phyloP scores from a whole-genome alignment of 2,888 invertebrate genomes.

The Tipula vernalis region DNA sequence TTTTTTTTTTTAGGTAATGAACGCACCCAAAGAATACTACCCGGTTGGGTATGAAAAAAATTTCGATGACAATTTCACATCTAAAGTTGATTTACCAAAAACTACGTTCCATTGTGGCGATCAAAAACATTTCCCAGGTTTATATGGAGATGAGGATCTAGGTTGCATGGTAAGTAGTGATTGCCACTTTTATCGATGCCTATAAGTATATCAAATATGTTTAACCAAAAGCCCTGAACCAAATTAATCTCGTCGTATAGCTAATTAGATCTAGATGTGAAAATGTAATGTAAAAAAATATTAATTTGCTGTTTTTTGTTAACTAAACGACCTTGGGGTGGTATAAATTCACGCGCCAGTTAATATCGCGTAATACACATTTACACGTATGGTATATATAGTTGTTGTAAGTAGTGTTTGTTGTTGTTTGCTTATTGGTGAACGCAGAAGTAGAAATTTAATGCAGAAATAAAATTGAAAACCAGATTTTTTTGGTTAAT shows the following conservation, averaged over 20 bases:
- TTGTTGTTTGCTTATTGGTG: background rate
- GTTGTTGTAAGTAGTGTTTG: background rate
- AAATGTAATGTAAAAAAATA: background rate
- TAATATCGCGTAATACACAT: background rate
- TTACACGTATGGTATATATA: background rate
- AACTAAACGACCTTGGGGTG: background rate
- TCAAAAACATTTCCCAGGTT: conserved; percentile 81
- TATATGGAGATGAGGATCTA: conserved; percentile 76
- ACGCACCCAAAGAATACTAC: conserved; percentile 78
- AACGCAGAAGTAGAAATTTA: background rate
- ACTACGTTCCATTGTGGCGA: conserved; percentile 77
- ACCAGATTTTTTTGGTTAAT: background rate
- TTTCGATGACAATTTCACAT: conserved; percentile 76
- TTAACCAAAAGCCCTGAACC: background rate
- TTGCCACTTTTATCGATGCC: background rate
- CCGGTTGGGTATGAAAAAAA: conserved; percentile 81
- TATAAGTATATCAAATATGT: background rate
- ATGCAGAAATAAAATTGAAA: background rate
- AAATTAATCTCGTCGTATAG: background rate
- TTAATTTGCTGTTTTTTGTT: background rate
- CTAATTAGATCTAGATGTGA: background rate
- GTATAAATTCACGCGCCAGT: background rate
- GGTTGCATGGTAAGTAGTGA: conserved; percentile 64
- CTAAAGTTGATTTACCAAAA: conserved; percentile 70
- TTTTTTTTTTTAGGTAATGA: conserved; percentile 50